phyloP scores from a whole-genome alignment of 2,797 vertebrate species.

The Benthosema pterotum region DNA sequence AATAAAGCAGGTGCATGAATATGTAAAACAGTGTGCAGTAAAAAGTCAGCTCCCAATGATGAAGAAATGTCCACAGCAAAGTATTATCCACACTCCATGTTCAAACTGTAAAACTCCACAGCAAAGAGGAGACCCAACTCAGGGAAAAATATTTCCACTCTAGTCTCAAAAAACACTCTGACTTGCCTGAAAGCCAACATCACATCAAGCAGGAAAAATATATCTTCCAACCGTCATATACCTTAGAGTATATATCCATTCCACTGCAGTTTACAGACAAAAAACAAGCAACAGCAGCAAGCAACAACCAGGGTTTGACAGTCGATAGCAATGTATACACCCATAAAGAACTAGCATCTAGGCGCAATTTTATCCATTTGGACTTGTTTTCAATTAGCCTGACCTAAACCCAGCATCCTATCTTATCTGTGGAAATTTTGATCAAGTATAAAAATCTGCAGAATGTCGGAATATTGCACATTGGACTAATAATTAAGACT shows the following conservation, averaged over 20 bases:
- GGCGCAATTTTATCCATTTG: slow-evolving; percentile 25
- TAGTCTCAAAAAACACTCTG: slow-evolving; percentile 18
- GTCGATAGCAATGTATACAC: slow-evolving; percentile 19
- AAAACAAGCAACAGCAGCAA: slow-evolving; percentile 40
- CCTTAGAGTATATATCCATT: slow-evolving; percentile 19
- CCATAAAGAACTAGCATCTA: slow-evolving; percentile 25
- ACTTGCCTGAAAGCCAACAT: neutral
- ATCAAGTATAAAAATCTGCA: too few relatives aligned
- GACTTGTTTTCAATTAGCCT: slow-evolving; percentile 25
- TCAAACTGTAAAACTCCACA: slow-evolving; percentile 50
- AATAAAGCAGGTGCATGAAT: slow-evolving; percentile 74
- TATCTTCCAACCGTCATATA: slow-evolving; percentile 36
- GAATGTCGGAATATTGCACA: neutral
- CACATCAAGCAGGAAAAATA: slow-evolving; percentile 7
- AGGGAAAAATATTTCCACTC: slow-evolving; percentile 11
- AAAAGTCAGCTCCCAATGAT: slow-evolving; percentile 62
- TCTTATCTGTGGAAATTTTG: too few relatives aligned
- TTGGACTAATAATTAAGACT: slow-evolving; percentile 4
- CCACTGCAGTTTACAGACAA: slow-evolving; percentile 49
- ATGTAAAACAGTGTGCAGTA: slow-evolving; percentile 63
- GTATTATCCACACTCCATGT: slow-evolving; percentile 55
- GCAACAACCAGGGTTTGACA: slow-evolving; percentile 35
- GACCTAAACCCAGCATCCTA: too few relatives aligned
- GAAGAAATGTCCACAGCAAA: slow-evolving; percentile 70
- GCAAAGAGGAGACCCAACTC: slow-evolving; percentile 30